Conservation (phyloP, 1,140 invertebrate genomes). For the Drosophila novamexicana region DNA sequence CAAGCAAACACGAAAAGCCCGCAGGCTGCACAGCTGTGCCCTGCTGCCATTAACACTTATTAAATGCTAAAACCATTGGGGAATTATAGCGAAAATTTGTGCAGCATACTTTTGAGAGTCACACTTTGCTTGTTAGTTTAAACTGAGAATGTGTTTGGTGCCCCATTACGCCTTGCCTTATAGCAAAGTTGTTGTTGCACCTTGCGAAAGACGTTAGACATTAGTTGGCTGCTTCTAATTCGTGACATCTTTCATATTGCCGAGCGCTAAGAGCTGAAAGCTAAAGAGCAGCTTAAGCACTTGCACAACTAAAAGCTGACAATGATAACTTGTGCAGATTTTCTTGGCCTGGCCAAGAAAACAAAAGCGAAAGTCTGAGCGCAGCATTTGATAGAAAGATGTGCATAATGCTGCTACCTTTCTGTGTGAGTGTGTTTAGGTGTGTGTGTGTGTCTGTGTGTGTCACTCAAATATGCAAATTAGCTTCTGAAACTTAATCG, state of each 20-base stretch:
- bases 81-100: conserved; percentile 5
- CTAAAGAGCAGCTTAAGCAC: conserved; percentile 11
- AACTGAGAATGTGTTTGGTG: conserved; percentile 17
- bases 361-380: conserved; percentile 60
- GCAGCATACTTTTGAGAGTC: background rate
- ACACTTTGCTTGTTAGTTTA: conserved; percentile 3
- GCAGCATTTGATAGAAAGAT: conserved; percentile 3
- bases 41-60: background rate
- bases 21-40: background rate
- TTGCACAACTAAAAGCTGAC: conserved; percentile 38
- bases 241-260: conserved; percentile 45
- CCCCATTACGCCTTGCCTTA: background rate
- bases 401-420: conserved; percentile 4
- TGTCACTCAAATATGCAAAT: conserved; percentile 81
- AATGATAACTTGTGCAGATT: conserved; percentile 44
- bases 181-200: conserved; percentile 1
- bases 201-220: conserved; percentile 13
- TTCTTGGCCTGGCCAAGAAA: conserved; percentile 26
- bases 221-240: conserved; percentile 29
- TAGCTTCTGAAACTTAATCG: conserved; percentile 74
- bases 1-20: too few relatives aligned
- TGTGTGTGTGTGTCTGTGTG: conserved; percentile 33
- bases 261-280: conserved; percentile 21
- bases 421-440: conserved; percentile 33
- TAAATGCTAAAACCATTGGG: background rate